A percentile compares a stretch with the other conserved stretches of the same genome.
phyloP scores from a whole-genome alignment of 1,140 invertebrate genomes.

The Pogonomyrmex californicus region DNA sequence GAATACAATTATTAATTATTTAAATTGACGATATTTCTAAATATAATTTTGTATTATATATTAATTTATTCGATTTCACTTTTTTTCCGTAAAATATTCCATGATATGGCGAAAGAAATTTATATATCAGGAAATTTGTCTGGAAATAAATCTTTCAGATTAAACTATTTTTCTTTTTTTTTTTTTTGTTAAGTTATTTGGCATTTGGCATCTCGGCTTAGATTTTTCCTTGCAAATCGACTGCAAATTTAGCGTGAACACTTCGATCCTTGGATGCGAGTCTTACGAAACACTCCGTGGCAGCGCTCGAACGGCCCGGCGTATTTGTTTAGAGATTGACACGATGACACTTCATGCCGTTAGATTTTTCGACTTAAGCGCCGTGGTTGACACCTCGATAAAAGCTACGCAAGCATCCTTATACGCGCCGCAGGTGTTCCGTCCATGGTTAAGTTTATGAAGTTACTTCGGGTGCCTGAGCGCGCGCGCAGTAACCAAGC shows the following conservation, averaged over 20 bases:
- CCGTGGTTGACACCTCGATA: slow-evolving; percentile 72
- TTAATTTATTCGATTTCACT: neutral
- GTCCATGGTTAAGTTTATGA: slow-evolving; percentile 68
- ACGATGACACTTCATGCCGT: slow-evolving; percentile 20
- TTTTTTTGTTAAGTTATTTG: neutral
- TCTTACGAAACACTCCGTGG: neutral
- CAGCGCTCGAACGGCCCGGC: neutral
- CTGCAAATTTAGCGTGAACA: neutral
- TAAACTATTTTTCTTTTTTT: neutral
- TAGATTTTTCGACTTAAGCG: slow-evolving; percentile 69
- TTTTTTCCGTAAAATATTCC: neutral
- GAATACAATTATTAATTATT: slow-evolving; percentile 2
- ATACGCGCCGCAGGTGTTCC: slow-evolving; percentile 71
- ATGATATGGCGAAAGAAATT: neutral
- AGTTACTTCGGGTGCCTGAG: slow-evolving; percentile 66
- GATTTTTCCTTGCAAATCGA: neutral
- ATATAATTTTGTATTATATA: neutral
- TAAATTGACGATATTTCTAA: neutral
- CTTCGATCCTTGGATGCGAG: neutral
- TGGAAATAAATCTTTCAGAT: neutral
- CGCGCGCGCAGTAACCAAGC: slow-evolving; percentile 69
- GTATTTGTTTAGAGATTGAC: slow-evolving; percentile 35
- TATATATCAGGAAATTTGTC: neutral
- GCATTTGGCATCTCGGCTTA: neutral
- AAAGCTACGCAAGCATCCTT: slow-evolving; percentile 67